Evolutionary conservation across 2,113 vertebrate species (phyloP).

Genomic region (Microcebus ravelobensis): DNA sequence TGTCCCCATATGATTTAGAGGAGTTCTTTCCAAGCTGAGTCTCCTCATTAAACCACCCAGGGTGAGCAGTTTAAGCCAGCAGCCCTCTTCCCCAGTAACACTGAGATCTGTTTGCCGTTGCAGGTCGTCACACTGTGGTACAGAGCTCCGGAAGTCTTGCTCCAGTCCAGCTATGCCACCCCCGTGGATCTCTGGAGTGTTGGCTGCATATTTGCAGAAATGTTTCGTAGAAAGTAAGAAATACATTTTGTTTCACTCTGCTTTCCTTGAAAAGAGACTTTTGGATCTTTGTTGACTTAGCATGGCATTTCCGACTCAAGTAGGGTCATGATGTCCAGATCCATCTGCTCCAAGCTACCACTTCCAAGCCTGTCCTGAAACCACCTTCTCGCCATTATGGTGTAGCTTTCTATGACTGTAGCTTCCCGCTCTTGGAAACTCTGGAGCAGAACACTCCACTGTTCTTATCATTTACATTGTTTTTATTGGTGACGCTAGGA

Average conservation of each 20-base stretch:
- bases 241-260: slow-evolving; percentile 59
- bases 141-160: slow-evolving; percentile 96
- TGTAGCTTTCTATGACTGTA: not conserved
- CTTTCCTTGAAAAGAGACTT: slow-evolving; percentile 51
- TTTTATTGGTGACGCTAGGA: not conserved
- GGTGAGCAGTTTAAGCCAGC: not conserved
- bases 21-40: not conserved
- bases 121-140: slow-evolving; percentile 99
- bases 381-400: not conserved
- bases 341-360: too few relatives aligned
- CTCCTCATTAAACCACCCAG: not conserved
- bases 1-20: not conserved
- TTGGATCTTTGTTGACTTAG: not conserved
- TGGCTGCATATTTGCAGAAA: slow-evolving; percentile 98
- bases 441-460: not conserved
- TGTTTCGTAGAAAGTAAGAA: slow-evolving; percentile 98
- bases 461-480: not conserved
- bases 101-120: slow-evolving; percentile 70
- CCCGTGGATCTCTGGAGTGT: slow-evolving; percentile 99
- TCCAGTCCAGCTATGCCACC: slow-evolving; percentile 98
- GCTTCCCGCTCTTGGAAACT: not conserved
- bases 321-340: not conserved
- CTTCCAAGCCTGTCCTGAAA: not conserved
- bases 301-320: not conserved
- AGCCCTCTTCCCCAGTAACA: not conserved